Evolutionary conservation across 2,113 vertebrate species (phyloP).

Genomic region (Seriola quinqueradiata): DNA sequence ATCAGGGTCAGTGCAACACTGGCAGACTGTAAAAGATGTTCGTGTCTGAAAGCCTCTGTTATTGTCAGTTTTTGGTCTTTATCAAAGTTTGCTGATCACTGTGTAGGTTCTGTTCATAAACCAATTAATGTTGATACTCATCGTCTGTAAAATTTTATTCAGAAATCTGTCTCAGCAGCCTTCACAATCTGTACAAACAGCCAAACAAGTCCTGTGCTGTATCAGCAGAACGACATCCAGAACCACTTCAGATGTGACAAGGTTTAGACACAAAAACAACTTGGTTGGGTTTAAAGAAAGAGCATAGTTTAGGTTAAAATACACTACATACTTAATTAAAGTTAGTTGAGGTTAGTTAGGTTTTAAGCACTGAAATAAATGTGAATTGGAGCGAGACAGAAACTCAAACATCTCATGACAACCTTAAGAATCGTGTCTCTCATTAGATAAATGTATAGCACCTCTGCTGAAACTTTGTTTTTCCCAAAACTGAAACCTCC

Average conservation of each 20-base stretch:
- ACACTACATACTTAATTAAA: too few relatives aligned
- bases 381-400: background rate
- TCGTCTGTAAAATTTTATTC: background rate
- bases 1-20: conserved; percentile 45
- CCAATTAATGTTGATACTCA: too few relatives aligned
- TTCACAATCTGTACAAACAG: too few relatives aligned
- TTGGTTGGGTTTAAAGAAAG: too few relatives aligned
- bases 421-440: background rate
- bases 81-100: background rate
- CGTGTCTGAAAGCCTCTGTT: background rate
- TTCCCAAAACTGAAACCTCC: background rate
- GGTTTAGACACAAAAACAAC: too few relatives aligned
- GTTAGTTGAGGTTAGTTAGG: too few relatives aligned
- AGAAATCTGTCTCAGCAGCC: too few relatives aligned
- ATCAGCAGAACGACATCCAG: too few relatives aligned
- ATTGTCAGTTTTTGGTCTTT: background rate
- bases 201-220: too few relatives aligned
- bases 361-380: background rate
- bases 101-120: background rate
- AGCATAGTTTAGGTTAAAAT: too few relatives aligned
- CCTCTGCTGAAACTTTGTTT: background rate
- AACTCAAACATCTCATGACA: background rate
- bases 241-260: too few relatives aligned
- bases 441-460: background rate
- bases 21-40: background rate